Evolutionary conservation across 1,140 invertebrate species (phyloP).

Genomic region (Atta colombica): DNA sequence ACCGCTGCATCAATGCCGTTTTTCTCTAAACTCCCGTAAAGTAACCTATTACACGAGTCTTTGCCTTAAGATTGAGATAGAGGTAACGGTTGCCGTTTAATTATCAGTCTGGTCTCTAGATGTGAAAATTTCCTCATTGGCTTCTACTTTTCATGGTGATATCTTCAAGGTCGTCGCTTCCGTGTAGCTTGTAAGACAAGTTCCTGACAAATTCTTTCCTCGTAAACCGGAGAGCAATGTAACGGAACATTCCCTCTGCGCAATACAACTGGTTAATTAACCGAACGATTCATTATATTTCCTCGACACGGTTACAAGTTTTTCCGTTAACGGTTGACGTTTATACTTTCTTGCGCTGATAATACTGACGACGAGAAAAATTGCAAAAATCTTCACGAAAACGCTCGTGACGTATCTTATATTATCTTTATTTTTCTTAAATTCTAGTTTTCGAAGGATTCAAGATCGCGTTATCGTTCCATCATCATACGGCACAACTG

Average conservation of each 20-base stretch:
- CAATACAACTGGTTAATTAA: conserved; percentile 31
- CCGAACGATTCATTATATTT: conserved; percentile 9
- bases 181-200: conserved; percentile 12
- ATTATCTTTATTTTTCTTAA: background rate
- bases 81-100: conserved; percentile 44
- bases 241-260: conserved; percentile 34
- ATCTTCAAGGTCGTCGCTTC: conserved; percentile 44
- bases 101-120: conserved; percentile 24
- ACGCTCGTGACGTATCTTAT: background rate
- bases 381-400: background rate
- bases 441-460: conserved; percentile 13
- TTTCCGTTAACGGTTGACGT: background rate
- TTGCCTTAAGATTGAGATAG: background rate
- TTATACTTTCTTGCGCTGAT: background rate
- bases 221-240: conserved; percentile 25
- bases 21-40: conserved; percentile 9
- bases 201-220: conserved; percentile 32
- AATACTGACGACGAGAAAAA: background rate
- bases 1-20: conserved; percentile 2
- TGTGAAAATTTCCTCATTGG: conserved; percentile 39
- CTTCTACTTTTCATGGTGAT: background rate
- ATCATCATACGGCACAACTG: conserved; percentile 8
- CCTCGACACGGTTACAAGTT: background rate
- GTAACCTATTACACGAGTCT: conserved; percentile 11
- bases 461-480: conserved; percentile 38